Conservation (phyloP, 2,888 invertebrate genomes). For the Cephus pulcher region DNA sequence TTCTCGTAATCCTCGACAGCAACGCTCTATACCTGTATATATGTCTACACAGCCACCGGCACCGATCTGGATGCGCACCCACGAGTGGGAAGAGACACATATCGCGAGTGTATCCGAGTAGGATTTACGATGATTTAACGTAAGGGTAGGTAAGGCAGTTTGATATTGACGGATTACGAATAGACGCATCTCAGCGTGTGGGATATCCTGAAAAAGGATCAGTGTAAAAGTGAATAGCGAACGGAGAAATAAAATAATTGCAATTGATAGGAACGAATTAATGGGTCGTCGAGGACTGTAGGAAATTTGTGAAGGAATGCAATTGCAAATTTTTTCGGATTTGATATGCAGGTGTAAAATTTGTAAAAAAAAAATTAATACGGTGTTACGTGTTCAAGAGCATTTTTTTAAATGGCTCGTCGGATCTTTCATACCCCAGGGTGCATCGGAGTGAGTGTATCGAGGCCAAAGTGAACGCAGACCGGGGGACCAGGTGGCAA, state of each 20-base stretch:
- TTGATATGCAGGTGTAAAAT: neutral
- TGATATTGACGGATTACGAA: neutral
- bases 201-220: no score
- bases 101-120: neutral
- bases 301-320: neutral
- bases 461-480: slow-evolving; percentile 2
- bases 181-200: neutral
- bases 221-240: neutral
- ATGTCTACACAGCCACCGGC: neutral
- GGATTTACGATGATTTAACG: neutral
- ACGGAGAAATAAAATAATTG: neutral
- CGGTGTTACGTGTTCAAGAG: neutral
- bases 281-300: neutral
- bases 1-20: neutral
- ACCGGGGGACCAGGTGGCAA: neutral
- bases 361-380: neutral
- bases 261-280: no score
- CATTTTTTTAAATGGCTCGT: neutral
- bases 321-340: no score
- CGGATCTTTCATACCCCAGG: neutral
- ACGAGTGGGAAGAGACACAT: neutral
- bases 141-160: neutral
- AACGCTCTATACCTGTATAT: neutral
- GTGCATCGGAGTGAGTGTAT: neutral
- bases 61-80: neutral